Evolutionary conservation across 1,140 invertebrate genomes (phyloP).

Genomic region (Drosophila grimshawi): DNA sequence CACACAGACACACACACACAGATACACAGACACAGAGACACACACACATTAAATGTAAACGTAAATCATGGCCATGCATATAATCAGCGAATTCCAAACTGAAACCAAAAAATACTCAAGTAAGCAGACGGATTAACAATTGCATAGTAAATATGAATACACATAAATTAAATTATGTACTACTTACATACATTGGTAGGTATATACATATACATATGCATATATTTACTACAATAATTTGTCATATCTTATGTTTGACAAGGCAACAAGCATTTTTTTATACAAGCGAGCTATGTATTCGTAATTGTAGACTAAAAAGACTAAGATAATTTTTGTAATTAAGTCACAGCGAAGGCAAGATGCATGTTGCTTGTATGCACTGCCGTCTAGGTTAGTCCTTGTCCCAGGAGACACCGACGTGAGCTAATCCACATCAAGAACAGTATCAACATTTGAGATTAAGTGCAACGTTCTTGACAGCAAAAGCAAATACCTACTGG

Average conservation of each 20-base stretch:
- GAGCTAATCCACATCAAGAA: constrained; percentile 4
- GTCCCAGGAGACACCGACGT: not conserved
- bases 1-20: constrained; percentile 4
- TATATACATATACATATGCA: constrained; percentile 37
- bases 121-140: constrained; percentile 55
- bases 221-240: constrained; percentile 33
- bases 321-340: constrained; percentile 69
- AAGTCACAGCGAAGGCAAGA: constrained; percentile 45
- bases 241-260: constrained; percentile 52
- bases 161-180: constrained; percentile 15
- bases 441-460: constrained; percentile 27
- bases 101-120: constrained; percentile 71
- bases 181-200: constrained; percentile 30
- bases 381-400: constrained; percentile 22
- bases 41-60: constrained; percentile 71
- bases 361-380: not conserved
- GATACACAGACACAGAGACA: not conserved
- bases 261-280: constrained; percentile 48
- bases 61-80: constrained; percentile 81
- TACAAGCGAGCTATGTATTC: constrained; percentile 61
- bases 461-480: constrained; percentile 17
- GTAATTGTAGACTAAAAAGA: constrained; percentile 57
- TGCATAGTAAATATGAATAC: constrained; percentile 50
- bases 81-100: constrained; percentile 79
- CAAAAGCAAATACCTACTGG: constrained; percentile 56